Percentiles rank a stretch among this genome's conserved stretches.
These are phyloP conservation scores for Clitarchus hookeri DNA, from an alignment of 2,888 invertebrate species.

Conservation along the genomic window DNA sequence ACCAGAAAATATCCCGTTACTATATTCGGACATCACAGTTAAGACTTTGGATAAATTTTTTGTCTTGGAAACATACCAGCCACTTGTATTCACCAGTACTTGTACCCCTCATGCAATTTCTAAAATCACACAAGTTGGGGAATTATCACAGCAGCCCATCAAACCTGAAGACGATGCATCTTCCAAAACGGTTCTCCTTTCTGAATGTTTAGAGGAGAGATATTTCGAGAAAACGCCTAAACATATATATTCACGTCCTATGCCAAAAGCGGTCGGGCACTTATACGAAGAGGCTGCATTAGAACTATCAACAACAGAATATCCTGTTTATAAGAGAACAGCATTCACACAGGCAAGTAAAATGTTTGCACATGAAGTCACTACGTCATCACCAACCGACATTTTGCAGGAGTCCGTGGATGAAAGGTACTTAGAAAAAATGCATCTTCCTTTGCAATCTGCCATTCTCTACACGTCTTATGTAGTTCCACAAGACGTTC, in stretches of 20 bases:
- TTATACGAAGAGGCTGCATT: not conserved
- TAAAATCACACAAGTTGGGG: not conserved
- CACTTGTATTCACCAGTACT: not conserved
- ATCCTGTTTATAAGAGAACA: not conserved
- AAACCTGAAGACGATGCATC: too few relatives aligned
- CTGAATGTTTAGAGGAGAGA: not conserved
- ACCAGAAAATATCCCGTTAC: not conserved
- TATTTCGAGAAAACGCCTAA: not conserved
- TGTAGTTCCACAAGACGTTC: not conserved
- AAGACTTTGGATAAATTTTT: not conserved
- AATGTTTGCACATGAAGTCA: not conserved
- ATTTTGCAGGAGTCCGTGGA: not conserved
- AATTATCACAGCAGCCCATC: not conserved
- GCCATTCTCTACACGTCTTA: not conserved
- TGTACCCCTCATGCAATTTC: not conserved
- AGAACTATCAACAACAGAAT: not conserved
- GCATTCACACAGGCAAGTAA: too few relatives aligned
- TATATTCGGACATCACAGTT: not conserved
- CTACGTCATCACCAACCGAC: not conserved
- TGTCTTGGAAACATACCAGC: not conserved
- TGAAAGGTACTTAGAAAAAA: not conserved
- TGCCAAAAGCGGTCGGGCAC: not conserved
- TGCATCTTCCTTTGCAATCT: not conserved
- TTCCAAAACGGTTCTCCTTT: not conserved
- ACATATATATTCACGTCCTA: not conserved